Evolutionary conservation across 1,140 invertebrate genomes (phyloP), one percentile per base, ranked within the genome.

Genomic region (Eurytemora carolleeae): DNA sequence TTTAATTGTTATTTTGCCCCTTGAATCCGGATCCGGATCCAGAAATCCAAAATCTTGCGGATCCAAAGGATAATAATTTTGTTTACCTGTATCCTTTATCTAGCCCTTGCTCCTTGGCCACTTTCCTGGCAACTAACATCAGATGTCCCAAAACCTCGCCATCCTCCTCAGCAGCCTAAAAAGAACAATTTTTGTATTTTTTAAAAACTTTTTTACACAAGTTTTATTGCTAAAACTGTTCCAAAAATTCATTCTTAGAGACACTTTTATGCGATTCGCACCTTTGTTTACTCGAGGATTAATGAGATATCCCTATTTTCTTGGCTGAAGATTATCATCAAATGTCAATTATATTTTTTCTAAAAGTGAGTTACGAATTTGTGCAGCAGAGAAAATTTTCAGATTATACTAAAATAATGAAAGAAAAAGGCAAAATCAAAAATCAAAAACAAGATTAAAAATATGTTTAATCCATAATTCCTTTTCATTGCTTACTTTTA

Each of bases 121-220:
- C 78, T 69, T 86, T 84, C n/a, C 78, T 78, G 2, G 87, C 87
- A n/a, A 82, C 82, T 12, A 82, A 69, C 73, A 92, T 74, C 17
- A 92, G 72, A 70, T 90, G 87, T 1, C 86, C 81, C 70, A 76
- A 70, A 22, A 82, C 69, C 79, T 82, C 69, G 24, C 72, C 31
- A n/a, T 44, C 31, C 7, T n/a, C n/a, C 7, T 44, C 31, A 7
- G 7, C 31, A 44, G 31, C 31, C 31, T 44, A 44, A 12, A 44
- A 44, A 44, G 7, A 12, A 44, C 7, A 44, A 44, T 44, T 44
- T 44, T 44, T 44, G 31, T 44, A 7, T 44, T 7, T 44, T 12
- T 7, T n/a, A 44, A 12, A 44, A n/a, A n/a, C 7, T 12, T n/a
- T 44, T 12, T n/a, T 12, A n/a, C n/a, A 44, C n/a, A 44, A 7